Base-by-base conservation (phyloP, 2,797 vertebrate genomes). In the Chrosomus eos region DNA sequence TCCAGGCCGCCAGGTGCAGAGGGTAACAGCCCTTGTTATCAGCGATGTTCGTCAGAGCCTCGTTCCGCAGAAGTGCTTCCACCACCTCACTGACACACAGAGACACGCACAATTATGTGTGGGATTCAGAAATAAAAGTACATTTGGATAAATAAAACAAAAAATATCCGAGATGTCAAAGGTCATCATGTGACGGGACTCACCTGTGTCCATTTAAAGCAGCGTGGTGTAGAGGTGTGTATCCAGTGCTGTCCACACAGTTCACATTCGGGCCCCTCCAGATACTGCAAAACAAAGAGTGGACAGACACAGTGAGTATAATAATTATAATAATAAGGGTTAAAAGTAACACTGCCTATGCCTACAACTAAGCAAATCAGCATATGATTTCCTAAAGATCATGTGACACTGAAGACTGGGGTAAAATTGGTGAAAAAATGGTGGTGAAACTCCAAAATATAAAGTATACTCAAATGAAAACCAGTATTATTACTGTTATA, bases 261-360 rank as follows among this genome's bases (percentile, higher is more conserved):
- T 99, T 99, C 95, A 99, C 97, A 87, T 98, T 99, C 28, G 98
- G 98, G 82, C 97, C 97, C 91, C 98, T 97, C 98, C 98, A 99
- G 93, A 99, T 99, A 91, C 98, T 99, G 94, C 64, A 86, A 75
- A 88, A 86, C 75, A 89, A 85, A 89, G 88, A 87, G 66, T 18
- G 14, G 5, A 74, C 48, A 72, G 13, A 64, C 11, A 43, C 45
- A 48, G 4, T 53, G 10, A 36, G 9, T 14, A 7, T 64, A 7
- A 62, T 62, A 2, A 60, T n/a, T 4, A 48, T 48, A 48, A 18
- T 58, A 53, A 75, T 40, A 10, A 45, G 6, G 33, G 23, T 23
- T 10, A 6, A 14, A 43, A 14, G 38, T 26, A 18, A 43, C 5
- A 21, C 21, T 13, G 67, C 21, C 5, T n/a, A 10, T 3, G 1